Evolutionary conservation across 1,140 invertebrate genomes (phyloP).

Genomic region (Sycophila sp.): DNA sequence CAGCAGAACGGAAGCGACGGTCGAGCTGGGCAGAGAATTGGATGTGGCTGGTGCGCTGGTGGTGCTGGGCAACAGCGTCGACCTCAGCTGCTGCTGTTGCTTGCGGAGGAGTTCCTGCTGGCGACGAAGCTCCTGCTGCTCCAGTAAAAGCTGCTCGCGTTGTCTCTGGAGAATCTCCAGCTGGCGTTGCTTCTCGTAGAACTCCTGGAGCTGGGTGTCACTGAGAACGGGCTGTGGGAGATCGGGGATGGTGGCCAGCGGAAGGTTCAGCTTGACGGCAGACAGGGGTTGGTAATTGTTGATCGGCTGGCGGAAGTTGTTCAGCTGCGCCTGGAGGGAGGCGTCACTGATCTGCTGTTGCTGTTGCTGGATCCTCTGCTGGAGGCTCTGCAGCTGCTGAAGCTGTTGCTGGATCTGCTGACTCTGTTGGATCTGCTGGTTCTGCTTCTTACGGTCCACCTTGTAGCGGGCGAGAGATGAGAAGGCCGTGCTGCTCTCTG

Average conservation of each 20-base stretch:
- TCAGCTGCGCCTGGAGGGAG: neutral
- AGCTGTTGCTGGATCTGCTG: conserved; percentile 52
- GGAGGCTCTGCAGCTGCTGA: conserved; percentile 48
- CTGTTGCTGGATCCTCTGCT: conserved; percentile 63
- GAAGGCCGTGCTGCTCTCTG: conserved; percentile 41
- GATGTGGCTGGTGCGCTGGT: conserved; percentile 47
- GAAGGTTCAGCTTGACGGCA: neutral
- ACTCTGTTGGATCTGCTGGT: conserved; percentile 54
- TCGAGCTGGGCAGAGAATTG: conserved; percentile 48
- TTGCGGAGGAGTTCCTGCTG: conserved; percentile 61
- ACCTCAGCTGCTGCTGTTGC: conserved; percentile 56
- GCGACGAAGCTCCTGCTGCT: conserved; percentile 60
- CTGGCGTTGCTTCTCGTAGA: conserved; percentile 73
- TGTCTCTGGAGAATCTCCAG: conserved; percentile 66
- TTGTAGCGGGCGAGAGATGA: conserved; percentile 56
- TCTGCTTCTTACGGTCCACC: conserved; percentile 58
- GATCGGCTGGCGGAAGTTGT: neutral
- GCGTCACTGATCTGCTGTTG: conserved; percentile 59
- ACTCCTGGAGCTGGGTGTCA: conserved; percentile 64
- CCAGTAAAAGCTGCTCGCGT: conserved; percentile 56
- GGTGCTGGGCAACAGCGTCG: conserved; percentile 51
- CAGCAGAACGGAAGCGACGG: conserved; percentile 43
- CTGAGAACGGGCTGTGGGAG: neutral
- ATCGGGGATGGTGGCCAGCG: neutral
- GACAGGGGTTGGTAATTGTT: neutral